These are phyloP conservation scores for Arenaria interpres DNA, from an alignment of 2,113 vertebrate genomes.

Conservation along the genomic window DNA sequence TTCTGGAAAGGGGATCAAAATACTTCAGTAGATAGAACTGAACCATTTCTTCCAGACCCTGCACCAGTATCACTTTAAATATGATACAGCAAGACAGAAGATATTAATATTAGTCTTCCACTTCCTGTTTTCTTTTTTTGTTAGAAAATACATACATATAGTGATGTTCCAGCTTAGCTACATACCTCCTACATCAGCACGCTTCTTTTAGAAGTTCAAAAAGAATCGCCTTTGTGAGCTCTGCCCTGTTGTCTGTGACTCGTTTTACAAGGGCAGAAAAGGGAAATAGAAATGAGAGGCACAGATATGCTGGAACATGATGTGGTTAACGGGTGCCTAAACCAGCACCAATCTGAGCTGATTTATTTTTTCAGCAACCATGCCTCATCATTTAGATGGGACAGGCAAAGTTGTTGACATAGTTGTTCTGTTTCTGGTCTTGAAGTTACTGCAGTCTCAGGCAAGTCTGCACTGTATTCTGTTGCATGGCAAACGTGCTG, in stretches of 20 bases:
- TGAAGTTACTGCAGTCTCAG: not conserved
- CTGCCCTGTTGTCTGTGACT: not conserved
- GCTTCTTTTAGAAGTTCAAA: not conserved
- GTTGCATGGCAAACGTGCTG: not conserved
- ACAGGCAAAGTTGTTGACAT: not conserved
- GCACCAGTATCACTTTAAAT: not conserved
- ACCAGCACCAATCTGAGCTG: not conserved
- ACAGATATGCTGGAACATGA: fast-evolving
- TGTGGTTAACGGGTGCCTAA: not conserved
- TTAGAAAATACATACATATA: not conserved
- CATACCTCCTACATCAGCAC: not conserved
- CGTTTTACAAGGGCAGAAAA: not conserved
- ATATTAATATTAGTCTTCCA: not conserved
- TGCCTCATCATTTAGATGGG: not conserved
- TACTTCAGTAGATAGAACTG: not conserved
- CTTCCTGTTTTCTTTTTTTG: not conserved
- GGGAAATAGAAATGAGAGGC: not conserved
- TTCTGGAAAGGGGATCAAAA: not conserved
- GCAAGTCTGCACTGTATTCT: not conserved
- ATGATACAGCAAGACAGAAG: not conserved
- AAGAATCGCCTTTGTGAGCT: not conserved
- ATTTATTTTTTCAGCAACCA: not conserved
- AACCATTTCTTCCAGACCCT: not conserved
- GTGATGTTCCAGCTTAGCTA: not conserved
- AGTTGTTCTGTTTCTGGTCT: not conserved